Base-by-base conservation (phyloP, 2,113 vertebrate genomes). In the Anguilla rostrata region DNA sequence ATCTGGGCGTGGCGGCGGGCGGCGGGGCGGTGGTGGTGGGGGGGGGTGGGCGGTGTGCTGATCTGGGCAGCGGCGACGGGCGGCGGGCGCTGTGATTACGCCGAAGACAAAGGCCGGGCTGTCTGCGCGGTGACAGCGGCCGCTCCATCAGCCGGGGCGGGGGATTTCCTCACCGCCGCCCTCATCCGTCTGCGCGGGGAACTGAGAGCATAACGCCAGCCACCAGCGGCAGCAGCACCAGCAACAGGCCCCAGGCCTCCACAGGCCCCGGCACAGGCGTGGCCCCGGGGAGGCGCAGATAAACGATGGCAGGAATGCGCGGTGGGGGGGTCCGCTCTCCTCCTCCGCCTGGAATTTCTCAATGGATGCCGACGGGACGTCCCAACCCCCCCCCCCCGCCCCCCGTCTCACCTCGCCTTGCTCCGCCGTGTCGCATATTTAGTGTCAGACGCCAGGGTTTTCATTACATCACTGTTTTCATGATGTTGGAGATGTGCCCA, bases 91-190 rank as follows among this genome's bases (percentile, higher is more conserved):
- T 92, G 89, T 92, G 92, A 93, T 94, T 94, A 93, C 91, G 93
- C 90, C 90, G 90, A 94, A 94, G 92, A 94, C 93, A 95, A 95
- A 95, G 92, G 92, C 93, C 87, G 86, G 9, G 88, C 93, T 95
- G 92, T 94, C 92, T 92, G 12, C 82, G 83, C 71, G 79, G 84
- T 94, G 93, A 94, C 94, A 94, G 94, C 90, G 92, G 83, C 92
- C 92, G 91, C 92, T 94, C 92, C 91, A 94, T 94, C 94, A 94
- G 92, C 88, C 78, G 71, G 43, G 20, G 40, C 41, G 84, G 53
- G 63, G 49, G 83, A 63, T 60, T 79, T 83, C 75, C 39, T 75
- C 89, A 91, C 43, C 66, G 40, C 34, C 39, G 89, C 88, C 43
- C 43, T 43, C 90, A 82, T 90, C 89, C 89, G 90, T 91, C 90